Evolutionary conservation across 1,140 invertebrate species (phyloP), one percentile per base, ranked within the genome.

Genomic region (Anastrepha obliqua): DNA sequence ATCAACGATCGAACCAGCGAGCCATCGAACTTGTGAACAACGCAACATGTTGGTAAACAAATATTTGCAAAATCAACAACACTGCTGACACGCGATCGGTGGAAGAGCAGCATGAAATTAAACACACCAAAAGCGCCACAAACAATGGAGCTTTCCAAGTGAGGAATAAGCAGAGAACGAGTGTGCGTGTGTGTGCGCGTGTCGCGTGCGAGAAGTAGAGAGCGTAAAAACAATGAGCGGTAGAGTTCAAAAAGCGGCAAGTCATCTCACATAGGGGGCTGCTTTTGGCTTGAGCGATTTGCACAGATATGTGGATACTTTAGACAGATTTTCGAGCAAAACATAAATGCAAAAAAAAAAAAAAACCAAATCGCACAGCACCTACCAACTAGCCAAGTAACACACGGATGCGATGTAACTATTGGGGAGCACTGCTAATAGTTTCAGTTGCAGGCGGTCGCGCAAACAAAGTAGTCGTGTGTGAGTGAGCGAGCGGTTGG

Each of bases 21-120:
- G 9, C 70, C 2, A 51, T 51, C 74, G 47, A 81, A 81, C 74
- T 29, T 13, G 15, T n/a, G 7, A 11, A 20, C 17, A 17, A 8
- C 1, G 0, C 47, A 81, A 81, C 74, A 81, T 81, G 74, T 81
- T 81, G 47, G 74, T 81, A 81, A 81, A 81, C 74, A 81, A 81
- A 81, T 42, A 81, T n/a, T 58, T 20, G 20, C 74, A n/a, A n/a
- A 81, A 81, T 44, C 74, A 42, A 5, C n/a, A 20, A 11, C 0
- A 3, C 44, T 17, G 4, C 42, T 11, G 11, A 74, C 29, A 74
- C 13, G 67, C 39, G 42, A 74, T 29, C 42, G 20, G 13, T 15
- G 2, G 39, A 4, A 15, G 17, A 74, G 67, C 15, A 39, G 5
- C 42, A 47, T 44, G 7, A 6, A 74, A 42, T 13, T 74, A 74